Percentiles rank a stretch among this genome's conserved stretches.
Evolutionary conservation across 2,888 invertebrate species (phyloP).

Genomic region (Dolichomitus sp.): DNA sequence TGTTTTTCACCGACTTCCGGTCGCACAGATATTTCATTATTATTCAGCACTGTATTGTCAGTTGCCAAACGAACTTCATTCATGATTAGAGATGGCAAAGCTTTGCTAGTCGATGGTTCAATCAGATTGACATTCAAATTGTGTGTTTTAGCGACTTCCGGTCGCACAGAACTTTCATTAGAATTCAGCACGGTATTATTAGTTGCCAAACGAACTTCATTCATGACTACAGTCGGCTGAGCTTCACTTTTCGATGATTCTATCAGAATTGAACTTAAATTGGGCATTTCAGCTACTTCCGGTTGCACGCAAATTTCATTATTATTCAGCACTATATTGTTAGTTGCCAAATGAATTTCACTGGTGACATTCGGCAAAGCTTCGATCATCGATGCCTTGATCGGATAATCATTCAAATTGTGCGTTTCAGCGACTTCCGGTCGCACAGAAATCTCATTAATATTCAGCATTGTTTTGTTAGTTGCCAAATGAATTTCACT

Average conservation of each 20-base stretch:
- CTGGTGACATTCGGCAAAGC: neutral
- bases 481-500: constrained; percentile 44
- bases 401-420: neutral
- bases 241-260: constrained; percentile 20
- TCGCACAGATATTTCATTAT: neutral
- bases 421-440: neutral
- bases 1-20: neutral
- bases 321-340: constrained; percentile 21
- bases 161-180: neutral
- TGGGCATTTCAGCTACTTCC: neutral
- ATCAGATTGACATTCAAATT: neutral
- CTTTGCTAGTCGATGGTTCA: neutral
- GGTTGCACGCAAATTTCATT: neutral
- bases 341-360: constrained; percentile 51
- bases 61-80: constrained; percentile 44
- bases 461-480: constrained; percentile 29
- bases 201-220: constrained; percentile 44
- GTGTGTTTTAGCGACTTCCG: neutral
- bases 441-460: neutral
- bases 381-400: neutral
- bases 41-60: constrained; percentile 28
- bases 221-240: constrained; percentile 8
- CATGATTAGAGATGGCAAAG: neutral
- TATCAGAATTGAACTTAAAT: neutral
- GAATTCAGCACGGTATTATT: constrained; percentile 22